Percentiles rank a stretch among this genome's conserved stretches.
Conservation (phyloP, 2,888 invertebrate genomes). For the Eupithecia centaureata region DNA sequence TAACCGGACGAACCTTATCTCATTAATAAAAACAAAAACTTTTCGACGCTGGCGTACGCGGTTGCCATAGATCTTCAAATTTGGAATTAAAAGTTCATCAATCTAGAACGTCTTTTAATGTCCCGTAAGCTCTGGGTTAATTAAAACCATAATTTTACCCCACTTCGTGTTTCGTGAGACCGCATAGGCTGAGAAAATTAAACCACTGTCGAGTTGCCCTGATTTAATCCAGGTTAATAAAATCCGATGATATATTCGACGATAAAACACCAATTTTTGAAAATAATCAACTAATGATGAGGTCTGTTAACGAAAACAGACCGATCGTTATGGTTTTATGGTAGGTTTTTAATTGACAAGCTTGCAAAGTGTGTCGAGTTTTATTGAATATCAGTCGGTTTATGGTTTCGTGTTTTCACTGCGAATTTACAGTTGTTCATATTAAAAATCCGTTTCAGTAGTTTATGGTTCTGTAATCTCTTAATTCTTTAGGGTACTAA, state of each 20-base stretch:
- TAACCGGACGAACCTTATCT: background rate
- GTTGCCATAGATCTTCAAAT: conserved; percentile 3
- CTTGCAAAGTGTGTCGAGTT: conserved; percentile 26
- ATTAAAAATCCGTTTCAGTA: conserved; percentile 3
- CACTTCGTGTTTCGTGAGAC: conserved; percentile 51
- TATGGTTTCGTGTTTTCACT: conserved; percentile 21
- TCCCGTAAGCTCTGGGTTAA: conserved; percentile 52
- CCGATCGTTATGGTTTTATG: conserved; percentile 34
- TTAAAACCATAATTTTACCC: conserved; percentile 53
- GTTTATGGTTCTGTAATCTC: conserved; percentile 2
- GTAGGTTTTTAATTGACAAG: conserved; percentile 21
- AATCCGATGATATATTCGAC: conserved; percentile 44
- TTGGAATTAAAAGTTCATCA: conserved; percentile 12
- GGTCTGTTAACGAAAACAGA: conserved; percentile 24
- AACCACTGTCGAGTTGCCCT: conserved; percentile 43
- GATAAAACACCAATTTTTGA: conserved; percentile 29
- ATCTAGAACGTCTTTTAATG: conserved; percentile 17
- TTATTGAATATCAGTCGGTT: conserved; percentile 20
- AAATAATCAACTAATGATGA: conserved; percentile 35
- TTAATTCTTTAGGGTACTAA: background rate
- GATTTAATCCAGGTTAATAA: conserved; percentile 46
- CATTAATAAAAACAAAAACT: background rate
- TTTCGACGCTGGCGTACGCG: background rate
- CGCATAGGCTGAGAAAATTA: conserved; percentile 53
- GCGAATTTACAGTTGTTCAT: conserved; percentile 5